Base-by-base conservation (phyloP, 2,888 invertebrate species). In the Netelia virgata region DNA sequence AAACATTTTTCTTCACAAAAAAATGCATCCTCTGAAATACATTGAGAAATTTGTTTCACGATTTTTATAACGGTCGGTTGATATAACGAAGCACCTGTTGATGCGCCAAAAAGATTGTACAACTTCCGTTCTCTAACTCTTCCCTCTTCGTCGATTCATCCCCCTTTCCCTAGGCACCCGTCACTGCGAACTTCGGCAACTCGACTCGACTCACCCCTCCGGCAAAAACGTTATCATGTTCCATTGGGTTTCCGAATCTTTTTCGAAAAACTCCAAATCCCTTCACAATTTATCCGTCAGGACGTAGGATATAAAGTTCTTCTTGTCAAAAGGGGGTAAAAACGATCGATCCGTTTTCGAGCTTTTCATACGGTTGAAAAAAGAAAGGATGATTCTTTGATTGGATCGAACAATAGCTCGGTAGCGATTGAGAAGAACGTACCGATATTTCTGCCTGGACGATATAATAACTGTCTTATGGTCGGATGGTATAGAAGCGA, bases 51-150 rank as follows among this genome's bases (percentile, higher is more conserved):
- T 41, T 41, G 6, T 57, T 18, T 9, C 16, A 18, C 11, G 18
- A 6, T 43, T 76, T 20, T 16, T 20, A 20, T 41, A 14, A n/a
- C 9, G 9, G n/a, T 55, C 41, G n/a, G 16, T 50, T 47, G 1
- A 66, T 59, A 41, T 1, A 55, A n/a, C 69, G 68, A 47, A 63
- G 73, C 69, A 82, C 84, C 82, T 84, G 84, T 84, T 84, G 84
- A 82, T 77, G 61, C 63, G 43, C 55, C 72, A 61, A 73, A 55
- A 81, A 63, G 64, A 63, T 59, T 50, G 43, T 53, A 79, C 53
- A 79, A 72, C 72, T 68, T 69, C 50, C 28, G 36, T 55, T 55
- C 63, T 64, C 50, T 59, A 70, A 70, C 63, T 76, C 70, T 75
- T 81, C 59, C 55, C 69, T 57, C 78, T 63, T 36, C 57, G 55